Conservation (phyloP, 2,888 invertebrate genomes). For the Tachina fera region DNA sequence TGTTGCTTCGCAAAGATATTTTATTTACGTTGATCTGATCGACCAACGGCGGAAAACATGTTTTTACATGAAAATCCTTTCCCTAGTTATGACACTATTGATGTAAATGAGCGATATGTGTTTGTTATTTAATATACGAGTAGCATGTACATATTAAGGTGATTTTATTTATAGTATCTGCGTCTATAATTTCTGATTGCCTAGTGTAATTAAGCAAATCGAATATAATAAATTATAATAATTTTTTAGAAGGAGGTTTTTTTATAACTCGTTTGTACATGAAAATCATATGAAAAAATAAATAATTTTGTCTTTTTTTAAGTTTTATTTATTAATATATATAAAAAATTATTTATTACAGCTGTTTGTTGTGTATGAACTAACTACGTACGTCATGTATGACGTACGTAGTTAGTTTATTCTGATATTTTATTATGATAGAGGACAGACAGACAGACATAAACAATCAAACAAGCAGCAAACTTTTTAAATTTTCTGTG, state of each 20-base stretch:
- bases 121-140: neutral
- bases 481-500: neutral
- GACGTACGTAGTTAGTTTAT: neutral
- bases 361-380: neutral
- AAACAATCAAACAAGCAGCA: neutral
- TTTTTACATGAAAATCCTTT: no score
- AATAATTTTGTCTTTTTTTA: neutral
- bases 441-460: neutral
- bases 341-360: slow-evolving; percentile 43
- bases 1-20: no score
- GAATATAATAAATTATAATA: slow-evolving; percentile 84
- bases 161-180: neutral
- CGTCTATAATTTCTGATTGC: slow-evolving; percentile 77
- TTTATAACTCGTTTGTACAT: slow-evolving; percentile 18
- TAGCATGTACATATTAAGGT: slow-evolving; percentile 2
- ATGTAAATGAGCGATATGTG: no score
- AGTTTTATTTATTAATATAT: slow-evolving; percentile 40
- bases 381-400: neutral
- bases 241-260: slow-evolving; percentile 80
- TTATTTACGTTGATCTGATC: no score
- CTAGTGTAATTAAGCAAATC: slow-evolving; percentile 83
- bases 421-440: slow-evolving; percentile 10
- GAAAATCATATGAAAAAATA: slow-evolving; percentile 2
- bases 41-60: no score
- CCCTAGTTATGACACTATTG: no score